phyloP scores from a whole-genome alignment of 1,140 invertebrate species.

The Lanistes nyassanus region DNA sequence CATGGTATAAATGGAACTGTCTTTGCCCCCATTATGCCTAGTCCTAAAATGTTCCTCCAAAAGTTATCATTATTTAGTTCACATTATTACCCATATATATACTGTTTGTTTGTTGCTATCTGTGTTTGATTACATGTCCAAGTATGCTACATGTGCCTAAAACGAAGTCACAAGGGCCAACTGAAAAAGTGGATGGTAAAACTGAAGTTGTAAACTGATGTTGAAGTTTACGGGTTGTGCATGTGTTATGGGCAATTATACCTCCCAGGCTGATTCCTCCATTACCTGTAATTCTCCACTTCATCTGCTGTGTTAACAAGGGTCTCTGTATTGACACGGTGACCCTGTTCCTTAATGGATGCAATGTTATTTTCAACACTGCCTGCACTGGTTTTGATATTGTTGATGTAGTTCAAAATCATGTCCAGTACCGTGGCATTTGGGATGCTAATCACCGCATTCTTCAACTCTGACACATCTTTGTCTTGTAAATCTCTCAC shows the following conservation, averaged over 20 bases:
- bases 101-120: too few species aligned
- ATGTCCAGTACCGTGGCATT: constrained; percentile 33
- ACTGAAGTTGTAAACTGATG: too few species aligned
- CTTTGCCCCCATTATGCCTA: too few species aligned
- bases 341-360: constrained; percentile 24
- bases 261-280: background rate
- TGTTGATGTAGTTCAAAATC: constrained; percentile 26
- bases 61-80: too few species aligned
- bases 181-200: too few species aligned
- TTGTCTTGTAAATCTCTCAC: constrained; percentile 30
- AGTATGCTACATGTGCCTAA: too few species aligned
- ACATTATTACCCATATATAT: too few species aligned
- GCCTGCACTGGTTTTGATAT: constrained; percentile 35
- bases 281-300: constrained; percentile 47
- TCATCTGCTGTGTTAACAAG: constrained; percentile 28
- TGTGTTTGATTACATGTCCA: too few species aligned
- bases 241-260: background rate
- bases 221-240: too few species aligned
- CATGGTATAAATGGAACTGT: too few species aligned
- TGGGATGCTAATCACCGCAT: constrained; percentile 29
- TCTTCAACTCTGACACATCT: constrained; percentile 27
- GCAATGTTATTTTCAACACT: constrained; percentile 32
- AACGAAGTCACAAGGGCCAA: too few species aligned
- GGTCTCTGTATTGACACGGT: constrained; percentile 33
- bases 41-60: too few species aligned